Evolutionary conservation across 2,797 vertebrate genomes (phyloP).

Genomic region (Zenarchopterus dispar): DNA sequence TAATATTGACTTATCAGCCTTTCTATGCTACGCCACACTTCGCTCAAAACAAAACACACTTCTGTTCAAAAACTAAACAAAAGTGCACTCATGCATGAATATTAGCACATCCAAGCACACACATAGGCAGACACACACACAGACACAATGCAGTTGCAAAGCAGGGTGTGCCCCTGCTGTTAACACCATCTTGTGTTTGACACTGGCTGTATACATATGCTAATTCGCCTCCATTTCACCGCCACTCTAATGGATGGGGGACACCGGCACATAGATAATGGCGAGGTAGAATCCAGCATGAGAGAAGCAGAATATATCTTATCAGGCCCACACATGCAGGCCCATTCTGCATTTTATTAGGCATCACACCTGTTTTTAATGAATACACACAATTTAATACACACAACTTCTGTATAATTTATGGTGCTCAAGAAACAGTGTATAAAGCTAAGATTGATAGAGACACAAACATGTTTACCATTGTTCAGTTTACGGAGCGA

Average conservation of each 20-base stretch:
- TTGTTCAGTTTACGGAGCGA: constrained; percentile 11
- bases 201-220: constrained; percentile 73
- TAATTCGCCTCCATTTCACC: constrained; percentile 71
- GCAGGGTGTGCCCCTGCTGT: constrained; percentile 59
- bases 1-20: not conserved
- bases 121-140: constrained; percentile 27
- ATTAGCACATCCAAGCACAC: constrained; percentile 28
- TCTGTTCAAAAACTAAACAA: constrained; percentile 37
- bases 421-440: not conserved
- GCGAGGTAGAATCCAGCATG: constrained; percentile 34
- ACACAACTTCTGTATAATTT: constrained; percentile 26
- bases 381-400: constrained; percentile 51
- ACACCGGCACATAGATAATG: constrained; percentile 65
- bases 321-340: constrained; percentile 40
- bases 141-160: constrained; percentile 45
- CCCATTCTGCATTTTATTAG: not conserved
- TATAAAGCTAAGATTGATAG: constrained; percentile 7
- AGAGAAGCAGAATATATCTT: constrained; percentile 31
- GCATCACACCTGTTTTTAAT: constrained; percentile 28
- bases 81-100: constrained; percentile 32
- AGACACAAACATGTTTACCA: not conserved
- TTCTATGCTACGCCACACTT: constrained; percentile 13
- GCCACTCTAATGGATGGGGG: constrained; percentile 68
- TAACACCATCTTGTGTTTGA: constrained; percentile 75
- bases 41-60: constrained; percentile 16